Conservation (phyloP, 2,113 vertebrate species). For the Pelodiscus sinensis region DNA sequence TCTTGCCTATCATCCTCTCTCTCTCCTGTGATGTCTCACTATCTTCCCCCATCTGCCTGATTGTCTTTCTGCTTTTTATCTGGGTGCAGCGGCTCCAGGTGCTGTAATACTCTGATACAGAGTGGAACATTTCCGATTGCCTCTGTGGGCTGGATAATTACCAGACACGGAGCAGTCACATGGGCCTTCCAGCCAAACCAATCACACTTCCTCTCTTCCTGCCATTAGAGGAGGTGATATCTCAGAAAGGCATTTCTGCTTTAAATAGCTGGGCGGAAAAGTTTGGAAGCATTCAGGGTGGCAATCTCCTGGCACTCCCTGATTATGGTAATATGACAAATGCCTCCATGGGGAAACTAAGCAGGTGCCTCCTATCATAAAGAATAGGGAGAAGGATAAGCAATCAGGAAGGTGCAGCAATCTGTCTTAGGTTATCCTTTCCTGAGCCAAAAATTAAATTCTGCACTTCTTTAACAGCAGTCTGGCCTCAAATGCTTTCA, state of each 20-base stretch:
- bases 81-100: slow-evolving; percentile 64
- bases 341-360: not conserved
- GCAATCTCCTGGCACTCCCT: not conserved
- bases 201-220: not conserved
- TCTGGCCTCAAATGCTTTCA: not conserved
- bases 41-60: slow-evolving; percentile 60
- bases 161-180: slow-evolving; percentile 49
- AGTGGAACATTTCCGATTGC: slow-evolving; percentile 60
- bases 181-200: slow-evolving; percentile 35
- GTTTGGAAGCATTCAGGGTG: not conserved
- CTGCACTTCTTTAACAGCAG: not conserved
- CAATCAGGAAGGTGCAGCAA: not conserved
- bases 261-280: not conserved
- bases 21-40: slow-evolving; percentile 33
- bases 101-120: slow-evolving; percentile 56
- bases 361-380: not conserved
- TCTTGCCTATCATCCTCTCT: slow-evolving; percentile 24
- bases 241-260: not conserved
- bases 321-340: not conserved
- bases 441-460: not conserved
- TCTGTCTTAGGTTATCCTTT: not conserved
- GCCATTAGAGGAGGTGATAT: slow-evolving; percentile 45
- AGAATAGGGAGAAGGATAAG: not conserved
- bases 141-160: slow-evolving; percentile 62
- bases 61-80: slow-evolving; percentile 58